phyloP scores from a whole-genome alignment of 2,888 invertebrate species.

The Acronicta leporina region DNA sequence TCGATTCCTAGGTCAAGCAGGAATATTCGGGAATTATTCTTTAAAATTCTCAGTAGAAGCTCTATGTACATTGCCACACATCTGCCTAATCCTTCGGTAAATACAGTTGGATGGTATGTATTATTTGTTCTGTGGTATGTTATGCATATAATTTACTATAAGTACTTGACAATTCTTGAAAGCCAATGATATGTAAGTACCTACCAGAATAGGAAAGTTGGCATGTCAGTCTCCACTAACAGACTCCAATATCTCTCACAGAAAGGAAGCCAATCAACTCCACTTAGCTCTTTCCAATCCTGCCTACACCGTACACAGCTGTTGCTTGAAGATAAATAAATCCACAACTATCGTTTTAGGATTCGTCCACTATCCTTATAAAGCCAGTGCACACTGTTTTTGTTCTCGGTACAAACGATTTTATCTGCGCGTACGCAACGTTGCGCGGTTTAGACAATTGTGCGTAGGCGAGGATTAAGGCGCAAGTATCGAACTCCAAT shows the following conservation, averaged over 20 bases:
- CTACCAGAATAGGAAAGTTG: constrained; percentile 1
- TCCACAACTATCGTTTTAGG: constrained; percentile 47
- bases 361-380: constrained; percentile 57
- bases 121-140: too few relatives aligned
- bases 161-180: too few relatives aligned
- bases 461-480: constrained; percentile 80
- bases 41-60: too few relatives aligned
- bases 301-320: constrained; percentile 35
- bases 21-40: too few relatives aligned
- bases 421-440: constrained; percentile 61
- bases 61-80: too few relatives aligned
- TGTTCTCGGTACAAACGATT: constrained; percentile 53
- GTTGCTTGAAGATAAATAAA: constrained; percentile 56
- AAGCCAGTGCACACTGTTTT: constrained; percentile 56
- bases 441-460: constrained; percentile 75
- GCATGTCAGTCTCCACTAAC: constrained; percentile 3
- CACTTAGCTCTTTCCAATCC: constrained; percentile 19
- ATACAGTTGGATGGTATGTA: too few relatives aligned
- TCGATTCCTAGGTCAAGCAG: too few relatives aligned
- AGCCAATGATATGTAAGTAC: too few relatives aligned
- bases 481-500: constrained; percentile 60
- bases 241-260: constrained; percentile 18
- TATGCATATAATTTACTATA: too few relatives aligned
- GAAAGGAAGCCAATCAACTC: constrained; percentile 13
- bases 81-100: too few relatives aligned